Conservation (phyloP, 2,797 vertebrate genomes). For the Perodicticus potto region DNA sequence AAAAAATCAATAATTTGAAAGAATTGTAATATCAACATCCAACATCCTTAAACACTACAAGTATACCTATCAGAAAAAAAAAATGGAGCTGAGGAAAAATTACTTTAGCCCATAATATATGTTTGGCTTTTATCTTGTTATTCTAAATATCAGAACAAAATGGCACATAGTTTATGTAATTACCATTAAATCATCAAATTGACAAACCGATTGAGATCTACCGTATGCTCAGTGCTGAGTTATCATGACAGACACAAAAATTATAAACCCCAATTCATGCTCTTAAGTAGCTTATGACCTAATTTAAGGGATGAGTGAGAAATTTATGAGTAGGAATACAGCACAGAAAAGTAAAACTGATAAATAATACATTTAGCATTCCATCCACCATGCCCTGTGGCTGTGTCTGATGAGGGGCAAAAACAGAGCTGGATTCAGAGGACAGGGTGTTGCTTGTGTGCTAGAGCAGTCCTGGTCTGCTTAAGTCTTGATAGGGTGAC, state of each 20-base stretch:
- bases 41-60: background rate
- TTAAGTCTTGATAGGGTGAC: background rate
- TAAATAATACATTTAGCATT: background rate
- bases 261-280: background rate
- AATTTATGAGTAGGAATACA: background rate
- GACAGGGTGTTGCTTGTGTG: background rate
- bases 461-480: background rate
- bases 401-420: too few relatives aligned
- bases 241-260: background rate
- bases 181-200: background rate
- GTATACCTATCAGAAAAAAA: background rate
- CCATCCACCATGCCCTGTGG: background rate
- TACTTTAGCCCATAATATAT: background rate
- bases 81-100: background rate
- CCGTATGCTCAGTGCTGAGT: background rate
- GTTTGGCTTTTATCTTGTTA: background rate
- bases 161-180: background rate
- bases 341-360: background rate
- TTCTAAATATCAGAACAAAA: background rate
- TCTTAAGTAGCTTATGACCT: background rate
- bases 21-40: background rate
- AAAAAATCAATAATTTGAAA: conserved; percentile 40
- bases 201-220: background rate
- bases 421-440: background rate
- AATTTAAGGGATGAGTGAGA: background rate